These are phyloP conservation scores for Wasmannia auropunctata DNA, from an alignment of 1,140 invertebrate genomes.

Conservation along the genomic window DNA sequence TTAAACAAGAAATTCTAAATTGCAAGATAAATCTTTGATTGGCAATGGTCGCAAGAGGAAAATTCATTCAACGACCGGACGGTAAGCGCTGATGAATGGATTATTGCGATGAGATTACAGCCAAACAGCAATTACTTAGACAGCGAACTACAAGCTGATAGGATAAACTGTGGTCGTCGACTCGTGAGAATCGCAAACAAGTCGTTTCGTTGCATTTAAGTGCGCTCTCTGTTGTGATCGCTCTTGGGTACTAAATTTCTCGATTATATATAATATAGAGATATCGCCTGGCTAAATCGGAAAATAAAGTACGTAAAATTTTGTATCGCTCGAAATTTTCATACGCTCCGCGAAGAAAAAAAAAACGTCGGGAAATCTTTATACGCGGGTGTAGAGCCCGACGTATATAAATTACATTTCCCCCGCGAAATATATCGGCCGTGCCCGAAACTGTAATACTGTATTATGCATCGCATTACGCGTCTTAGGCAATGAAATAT, in stretches of 20 bases:
- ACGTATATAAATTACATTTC: conserved; percentile 30
- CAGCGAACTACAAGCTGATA: background rate
- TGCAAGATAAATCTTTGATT: background rate
- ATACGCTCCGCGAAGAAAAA: background rate
- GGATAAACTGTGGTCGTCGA: background rate
- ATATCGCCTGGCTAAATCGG: background rate
- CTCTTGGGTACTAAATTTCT: background rate
- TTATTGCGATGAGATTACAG: conserved; percentile 20
- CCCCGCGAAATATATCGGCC: background rate
- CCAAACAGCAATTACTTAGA: conserved; percentile 25
- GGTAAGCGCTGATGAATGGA: conserved; percentile 1
- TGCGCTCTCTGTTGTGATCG: background rate
- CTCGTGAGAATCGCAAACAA: conserved; percentile 13
- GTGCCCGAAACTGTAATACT: conserved; percentile 18
- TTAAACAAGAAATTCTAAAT: background rate
- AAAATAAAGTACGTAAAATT: background rate
- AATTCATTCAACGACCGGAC: background rate
- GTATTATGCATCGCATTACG: conserved; percentile 29
- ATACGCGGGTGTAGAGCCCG: background rate
- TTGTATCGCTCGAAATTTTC: background rate
- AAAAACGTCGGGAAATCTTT: background rate
- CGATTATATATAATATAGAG: no score
- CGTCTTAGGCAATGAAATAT: conserved; percentile 56
- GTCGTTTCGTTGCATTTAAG: background rate
- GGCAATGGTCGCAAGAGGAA: background rate